phyloP scores from a whole-genome alignment of 2,797 vertebrate species.

The Cynodonichthys magdalenae region DNA sequence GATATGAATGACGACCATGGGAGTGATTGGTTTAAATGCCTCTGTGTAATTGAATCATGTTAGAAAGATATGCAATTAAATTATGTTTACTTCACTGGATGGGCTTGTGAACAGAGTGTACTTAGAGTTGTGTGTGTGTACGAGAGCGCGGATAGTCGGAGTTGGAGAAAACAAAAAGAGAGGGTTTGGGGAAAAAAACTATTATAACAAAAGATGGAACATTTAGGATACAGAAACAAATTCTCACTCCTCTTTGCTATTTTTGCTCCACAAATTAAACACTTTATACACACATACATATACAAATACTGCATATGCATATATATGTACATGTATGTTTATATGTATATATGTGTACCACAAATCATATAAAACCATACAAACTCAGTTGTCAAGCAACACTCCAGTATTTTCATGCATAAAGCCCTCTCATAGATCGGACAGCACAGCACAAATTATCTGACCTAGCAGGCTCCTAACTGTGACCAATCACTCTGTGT shows the following conservation, averaged over 20 bases:
- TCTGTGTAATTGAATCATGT: conserved; percentile 80
- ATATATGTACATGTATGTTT: too few relatives aligned
- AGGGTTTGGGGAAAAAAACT: background rate
- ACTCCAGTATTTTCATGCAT: conserved; percentile 11
- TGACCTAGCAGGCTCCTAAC: conserved; percentile 75
- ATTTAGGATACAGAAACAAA: background rate
- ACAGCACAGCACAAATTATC: conserved; percentile 61
- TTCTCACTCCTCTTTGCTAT: conserved; percentile 6
- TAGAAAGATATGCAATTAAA: conserved; percentile 82
- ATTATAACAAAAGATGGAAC: conserved; percentile 2
- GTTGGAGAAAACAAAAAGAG: background rate
- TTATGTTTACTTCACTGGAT: conserved; percentile 80
- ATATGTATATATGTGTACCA: too few relatives aligned
- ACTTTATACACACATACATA: too few relatives aligned
- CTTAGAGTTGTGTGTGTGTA: conserved; percentile 19
- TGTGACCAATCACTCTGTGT: conserved; percentile 77
- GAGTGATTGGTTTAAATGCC: conserved; percentile 82
- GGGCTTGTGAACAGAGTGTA: conserved; percentile 60
- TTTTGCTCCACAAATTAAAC: too few relatives aligned
- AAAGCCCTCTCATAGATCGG: conserved; percentile 21
- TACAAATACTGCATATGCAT: too few relatives aligned
- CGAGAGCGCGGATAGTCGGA: conserved; percentile 8
- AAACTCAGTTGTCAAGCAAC: too few relatives aligned
- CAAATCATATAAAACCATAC: too few relatives aligned
- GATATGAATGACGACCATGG: conserved; percentile 78